Evolutionary conservation across 2,113 vertebrate species (phyloP).

Genomic region (Cacatua alba): DNA sequence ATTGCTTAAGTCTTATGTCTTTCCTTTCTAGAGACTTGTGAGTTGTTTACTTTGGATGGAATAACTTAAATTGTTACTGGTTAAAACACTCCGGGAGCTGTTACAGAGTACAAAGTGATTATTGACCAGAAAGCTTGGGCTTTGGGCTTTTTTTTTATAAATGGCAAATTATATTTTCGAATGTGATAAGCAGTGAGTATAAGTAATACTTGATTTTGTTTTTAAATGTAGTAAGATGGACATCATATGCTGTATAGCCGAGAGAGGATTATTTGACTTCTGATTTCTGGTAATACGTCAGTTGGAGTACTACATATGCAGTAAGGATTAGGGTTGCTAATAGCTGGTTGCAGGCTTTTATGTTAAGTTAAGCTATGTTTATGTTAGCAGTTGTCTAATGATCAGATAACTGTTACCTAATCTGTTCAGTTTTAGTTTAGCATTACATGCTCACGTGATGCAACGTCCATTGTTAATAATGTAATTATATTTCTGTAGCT

Average conservation of each 20-base stretch:
- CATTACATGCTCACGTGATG: neutral
- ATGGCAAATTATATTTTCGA: neutral
- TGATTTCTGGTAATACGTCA: neutral
- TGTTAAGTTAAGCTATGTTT: neutral
- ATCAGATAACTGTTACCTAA: neutral
- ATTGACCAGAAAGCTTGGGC: neutral
- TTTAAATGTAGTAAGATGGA: neutral
- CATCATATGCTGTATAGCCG: neutral
- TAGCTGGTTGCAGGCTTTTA: neutral
- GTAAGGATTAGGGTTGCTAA: neutral
- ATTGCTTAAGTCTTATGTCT: neutral
- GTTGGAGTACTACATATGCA: neutral
- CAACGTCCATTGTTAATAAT: neutral
- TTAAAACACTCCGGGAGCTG: neutral
- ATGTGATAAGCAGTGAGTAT: neutral
- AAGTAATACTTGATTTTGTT: neutral
- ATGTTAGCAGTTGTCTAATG: neutral
- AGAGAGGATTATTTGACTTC: neutral
- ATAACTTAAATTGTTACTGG: fast-evolving
- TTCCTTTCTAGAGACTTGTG: neutral
- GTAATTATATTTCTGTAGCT: neutral
- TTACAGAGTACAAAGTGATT: neutral
- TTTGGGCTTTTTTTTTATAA: neutral
- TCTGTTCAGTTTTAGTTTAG: neutral
- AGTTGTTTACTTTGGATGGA: neutral